Evolutionary conservation across 2,797 vertebrate species (phyloP).

Genomic region (Adelosebastes latens): DNA sequence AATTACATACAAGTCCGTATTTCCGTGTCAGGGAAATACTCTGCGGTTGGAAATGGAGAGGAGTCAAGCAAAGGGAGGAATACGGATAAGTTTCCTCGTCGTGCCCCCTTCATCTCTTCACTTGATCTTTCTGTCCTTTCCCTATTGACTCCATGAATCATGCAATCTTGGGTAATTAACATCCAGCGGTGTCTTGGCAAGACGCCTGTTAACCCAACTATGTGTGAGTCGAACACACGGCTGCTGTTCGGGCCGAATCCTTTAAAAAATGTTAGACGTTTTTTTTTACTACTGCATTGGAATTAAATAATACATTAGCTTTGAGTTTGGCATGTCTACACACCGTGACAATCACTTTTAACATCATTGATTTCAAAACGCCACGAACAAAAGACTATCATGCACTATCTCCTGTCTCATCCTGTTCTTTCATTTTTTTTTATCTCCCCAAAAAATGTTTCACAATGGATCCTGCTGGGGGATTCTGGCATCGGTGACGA

Average conservation of each 20-base stretch:
- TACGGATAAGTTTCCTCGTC: conserved; percentile 64
- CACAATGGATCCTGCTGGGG: conserved; percentile 24
- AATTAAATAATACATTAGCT: conserved; percentile 26
- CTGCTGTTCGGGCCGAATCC: not conserved
- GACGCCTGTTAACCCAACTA: conserved; percentile 26
- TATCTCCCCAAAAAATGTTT: not conserved
- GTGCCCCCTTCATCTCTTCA: conserved; percentile 55
- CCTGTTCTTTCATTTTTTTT: not conserved
- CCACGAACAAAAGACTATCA: conserved; percentile 9
- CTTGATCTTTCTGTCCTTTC: conserved; percentile 68
- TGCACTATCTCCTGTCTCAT: conserved; percentile 4
- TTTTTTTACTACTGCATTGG: not conserved
- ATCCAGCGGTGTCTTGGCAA: conserved; percentile 50
- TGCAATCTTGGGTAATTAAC: conserved; percentile 67
- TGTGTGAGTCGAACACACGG: conserved; percentile 23
- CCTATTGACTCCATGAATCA: conserved; percentile 69
- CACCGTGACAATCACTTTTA: conserved; percentile 22
- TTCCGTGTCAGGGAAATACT: conserved; percentile 84
- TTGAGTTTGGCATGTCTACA: conserved; percentile 7
- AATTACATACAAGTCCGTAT: conserved; percentile 86
- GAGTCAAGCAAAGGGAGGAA: conserved; percentile 66
- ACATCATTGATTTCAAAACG: conserved; percentile 36
- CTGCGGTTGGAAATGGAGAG: conserved; percentile 74
- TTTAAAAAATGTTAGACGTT: conserved; percentile 14
- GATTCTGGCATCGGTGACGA: conserved; percentile 16